Base-by-base conservation (phyloP, 2,113 vertebrate genomes). In the Brachionichthys hirsutus region DNA sequence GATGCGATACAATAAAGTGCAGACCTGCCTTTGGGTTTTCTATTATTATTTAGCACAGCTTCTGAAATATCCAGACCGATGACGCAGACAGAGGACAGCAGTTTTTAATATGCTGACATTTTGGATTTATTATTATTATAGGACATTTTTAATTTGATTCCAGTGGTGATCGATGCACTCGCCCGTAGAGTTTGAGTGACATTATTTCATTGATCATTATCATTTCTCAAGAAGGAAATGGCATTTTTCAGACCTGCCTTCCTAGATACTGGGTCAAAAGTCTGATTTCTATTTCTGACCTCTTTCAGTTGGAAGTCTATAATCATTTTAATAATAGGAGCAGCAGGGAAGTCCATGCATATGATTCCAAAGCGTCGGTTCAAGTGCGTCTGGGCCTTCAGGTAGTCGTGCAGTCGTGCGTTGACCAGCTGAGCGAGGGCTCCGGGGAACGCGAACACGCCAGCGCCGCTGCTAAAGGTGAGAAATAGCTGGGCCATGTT, bases 381-480 rank as follows among this genome's bases (percentile, higher is more conserved):
- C 73, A 66, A 74, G 16, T 80, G 72, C 0, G 12, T 43, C 12
- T 71, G 70, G 48, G 42, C 35, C 41, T 12, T 67, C 64, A 94
- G 81, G 83, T 92, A 89, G 63, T 88, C 48, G 12, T 88, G 87
- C 42, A 93, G 91, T 18, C 73, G 71, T 12, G 68, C 50, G 12
- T 94, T 93, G 73, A 94, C 60, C 0, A 81, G 73, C 56, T 78
- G 81, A 12, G 93, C 93, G 4, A 94, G 71, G 0, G 86, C 76
- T 58, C 88, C 80, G 0, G 94, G 93, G 49, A 64, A 86, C 0
- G 92, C 92, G 2, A 93, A 91, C 60, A 94, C 55, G 9, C 93
- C 90, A 0, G 92, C 88, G n/a, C 93, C 93, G 0, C 93, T 94
- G 86, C 86, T 87, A 80, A 69, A 94, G 61, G 93, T 94, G 70